Base-by-base conservation (phyloP, 2,797 vertebrate genomes). In the Typhlichthys subterraneus region DNA sequence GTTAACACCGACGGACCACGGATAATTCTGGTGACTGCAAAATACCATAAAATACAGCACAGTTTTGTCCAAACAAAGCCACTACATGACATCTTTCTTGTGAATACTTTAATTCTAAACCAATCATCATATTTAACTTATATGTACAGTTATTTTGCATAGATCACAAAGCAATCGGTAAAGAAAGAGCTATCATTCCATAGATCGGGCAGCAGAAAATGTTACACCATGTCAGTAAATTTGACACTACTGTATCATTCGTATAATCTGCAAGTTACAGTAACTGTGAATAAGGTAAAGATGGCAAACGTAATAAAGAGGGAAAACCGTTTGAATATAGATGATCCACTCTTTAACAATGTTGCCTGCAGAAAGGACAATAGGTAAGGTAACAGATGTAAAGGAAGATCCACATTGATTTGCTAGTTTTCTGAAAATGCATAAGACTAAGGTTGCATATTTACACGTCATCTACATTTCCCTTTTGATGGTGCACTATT, bases 271-370 rank as follows among this genome's bases (percentile, higher is more conserved):
- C 15, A 12, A 13, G 12, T 38, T 45, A 50, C 12, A 33, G 29
- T 51, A 33, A 11, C 53, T 54, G 52, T 31, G 3, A n/a, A n/a
- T 11, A 6, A 61, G 17, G 3, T 14, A 31, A 69, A 31, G 8
- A 53, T 73, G 49, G 10, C 45, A 63, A 65, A 72, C 61, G 63
- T 23, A 62, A 64, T 65, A 60, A 70, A 61, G 23, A 69, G 9
- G 29, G 1, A 0, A 50, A 7, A 54, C 45, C 8, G 15, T 53
- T 38, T 57, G 61, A 67, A 59, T 47, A 46, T 23, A 59, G 48
- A 45, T 59, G 12, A 72, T 50, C 42, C 0, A 42, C 31, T 51
- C 11, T 52, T n/a, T n/a, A 52, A 17, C 42, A 15, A 61, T 60
- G 38, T 14, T 38, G 33, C 33, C 7, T 59, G 53, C 46, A 69